A percentile compares a stretch with the other conserved stretches of the same genome.
Evolutionary conservation across 2,113 vertebrate species (phyloP).

Genomic region (Perca fluviatilis): DNA sequence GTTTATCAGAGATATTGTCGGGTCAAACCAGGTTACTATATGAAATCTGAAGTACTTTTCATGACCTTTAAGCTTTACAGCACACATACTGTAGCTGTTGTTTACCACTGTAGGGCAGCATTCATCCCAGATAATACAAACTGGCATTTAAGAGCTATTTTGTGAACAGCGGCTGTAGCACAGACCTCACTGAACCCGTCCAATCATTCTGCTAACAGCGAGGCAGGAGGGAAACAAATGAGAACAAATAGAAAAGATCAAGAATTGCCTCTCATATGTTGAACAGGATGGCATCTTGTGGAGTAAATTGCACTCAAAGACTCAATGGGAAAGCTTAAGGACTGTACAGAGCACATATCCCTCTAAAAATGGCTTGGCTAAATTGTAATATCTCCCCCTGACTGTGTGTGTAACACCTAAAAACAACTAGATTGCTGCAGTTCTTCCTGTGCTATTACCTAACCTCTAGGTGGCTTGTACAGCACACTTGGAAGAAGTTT

Average conservation of each 20-base stretch:
- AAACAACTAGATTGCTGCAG: constrained; percentile 10
- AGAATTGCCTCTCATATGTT: neutral
- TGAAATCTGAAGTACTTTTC: neutral
- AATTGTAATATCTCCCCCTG: neutral
- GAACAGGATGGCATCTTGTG: constrained; percentile 5
- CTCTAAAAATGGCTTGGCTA: neutral
- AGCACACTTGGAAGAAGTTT: constrained; percentile 1
- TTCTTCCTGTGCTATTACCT: constrained; percentile 8
- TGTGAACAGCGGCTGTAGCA: constrained; percentile 28
- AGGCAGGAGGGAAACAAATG: too few species aligned
- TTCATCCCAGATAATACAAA: constrained; percentile 38
- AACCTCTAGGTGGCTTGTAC: neutral
- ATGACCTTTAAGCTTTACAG: constrained; percentile 11
- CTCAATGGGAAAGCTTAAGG: constrained; percentile 35
- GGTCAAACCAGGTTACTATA: neutral
- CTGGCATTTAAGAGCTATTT: constrained; percentile 45
- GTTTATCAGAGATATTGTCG: neutral
- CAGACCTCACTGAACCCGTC: constrained; percentile 23
- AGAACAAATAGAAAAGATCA: too few species aligned
- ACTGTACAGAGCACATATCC: neutral
- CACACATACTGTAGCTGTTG: neutral
- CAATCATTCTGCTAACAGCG: constrained; percentile 20
- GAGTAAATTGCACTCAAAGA: constrained; percentile 28
- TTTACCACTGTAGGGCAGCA: constrained; percentile 13
- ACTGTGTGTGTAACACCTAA: neutral